phyloP scores from a whole-genome alignment of 2,113 vertebrate genomes.

The Gadus chalcogrammus region DNA sequence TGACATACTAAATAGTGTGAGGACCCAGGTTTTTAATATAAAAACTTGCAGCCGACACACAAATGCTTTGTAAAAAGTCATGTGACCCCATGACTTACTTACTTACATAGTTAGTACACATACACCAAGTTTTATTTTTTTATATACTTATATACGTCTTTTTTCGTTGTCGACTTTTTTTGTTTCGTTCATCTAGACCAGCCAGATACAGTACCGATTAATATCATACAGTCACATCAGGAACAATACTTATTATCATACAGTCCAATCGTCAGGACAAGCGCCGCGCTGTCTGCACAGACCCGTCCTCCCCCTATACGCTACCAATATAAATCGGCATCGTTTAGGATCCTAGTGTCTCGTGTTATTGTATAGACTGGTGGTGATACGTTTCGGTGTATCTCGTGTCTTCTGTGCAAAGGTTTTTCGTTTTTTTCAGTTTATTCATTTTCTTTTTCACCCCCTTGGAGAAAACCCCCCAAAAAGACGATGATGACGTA shows the following conservation, averaged over 20 bases:
- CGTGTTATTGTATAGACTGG: slow-evolving; percentile 71
- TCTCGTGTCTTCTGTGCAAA: slow-evolving; percentile 87
- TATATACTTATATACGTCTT: slow-evolving; percentile 81
- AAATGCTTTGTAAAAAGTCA: slow-evolving; percentile 81
- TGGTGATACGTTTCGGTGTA: slow-evolving; percentile 74
- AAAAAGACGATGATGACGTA: slow-evolving; percentile 64
- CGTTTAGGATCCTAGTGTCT: slow-evolving; percentile 64
- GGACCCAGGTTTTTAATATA: slow-evolving; percentile 85
- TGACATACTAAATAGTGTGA: slow-evolving; percentile 71
- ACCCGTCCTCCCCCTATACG: slow-evolving; percentile 40
- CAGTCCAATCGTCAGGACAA: slow-evolving; percentile 43
- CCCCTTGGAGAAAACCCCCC: slow-evolving; percentile 46
- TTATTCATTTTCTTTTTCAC: slow-evolving; percentile 20
- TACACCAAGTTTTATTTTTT: slow-evolving; percentile 83
- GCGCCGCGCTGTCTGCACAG: slow-evolving; percentile 28
- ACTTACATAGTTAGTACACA: slow-evolving; percentile 85
- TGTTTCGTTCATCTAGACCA: slow-evolving; percentile 85
- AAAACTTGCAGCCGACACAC: slow-evolving; percentile 80
- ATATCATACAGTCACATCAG: slow-evolving; percentile 67
- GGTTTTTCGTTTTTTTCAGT: slow-evolving; percentile 44
- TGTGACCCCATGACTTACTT: slow-evolving; percentile 78
- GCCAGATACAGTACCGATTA: slow-evolving; percentile 89
- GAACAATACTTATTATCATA: slow-evolving; percentile 66
- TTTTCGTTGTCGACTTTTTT: slow-evolving; percentile 59
- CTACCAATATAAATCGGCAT: slow-evolving; percentile 60